These are phyloP conservation scores for Athene noctua DNA, from an alignment of 2,113 vertebrate genomes.

Conservation along the genomic window DNA sequence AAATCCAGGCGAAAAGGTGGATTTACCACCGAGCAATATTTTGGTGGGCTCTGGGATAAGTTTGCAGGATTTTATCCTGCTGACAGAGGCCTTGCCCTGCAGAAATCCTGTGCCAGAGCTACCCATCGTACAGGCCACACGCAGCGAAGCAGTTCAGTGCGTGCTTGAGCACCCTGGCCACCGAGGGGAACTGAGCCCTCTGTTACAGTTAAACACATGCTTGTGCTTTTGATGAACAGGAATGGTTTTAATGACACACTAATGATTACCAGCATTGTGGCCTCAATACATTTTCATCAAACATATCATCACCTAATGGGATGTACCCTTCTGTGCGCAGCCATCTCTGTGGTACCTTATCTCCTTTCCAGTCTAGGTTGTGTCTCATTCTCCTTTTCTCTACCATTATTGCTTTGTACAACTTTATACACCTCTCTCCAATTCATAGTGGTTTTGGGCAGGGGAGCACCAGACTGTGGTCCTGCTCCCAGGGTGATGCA, in stretches of 20 bases:
- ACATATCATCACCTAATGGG: not conserved
- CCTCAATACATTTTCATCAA: not conserved
- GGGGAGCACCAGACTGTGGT: not conserved
- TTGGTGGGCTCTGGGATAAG: not conserved
- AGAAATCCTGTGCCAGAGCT: not conserved
- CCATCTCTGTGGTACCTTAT: fast-evolving
- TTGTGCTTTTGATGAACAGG: fast-evolving
- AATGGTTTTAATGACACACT: not conserved
- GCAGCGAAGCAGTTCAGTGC: not conserved
- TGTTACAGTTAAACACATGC: not conserved
- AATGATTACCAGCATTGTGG: not conserved
- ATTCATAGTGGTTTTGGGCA: fast-evolving
- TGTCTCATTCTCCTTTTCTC: not conserved
- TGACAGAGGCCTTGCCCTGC: not conserved
- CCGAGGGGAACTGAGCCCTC: not conserved
- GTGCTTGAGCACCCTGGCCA: not conserved
- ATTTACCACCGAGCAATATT: not conserved
- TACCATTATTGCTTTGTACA: not conserved
- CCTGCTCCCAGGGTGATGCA: not conserved
- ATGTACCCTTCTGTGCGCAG: not conserved
- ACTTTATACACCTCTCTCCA: not conserved
- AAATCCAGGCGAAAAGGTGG: not conserved
- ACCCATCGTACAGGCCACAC: fast-evolving
- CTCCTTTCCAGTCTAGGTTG: not conserved
- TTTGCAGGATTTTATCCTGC: not conserved